Base-by-base conservation (phyloP, 2,888 invertebrate species). In the Masnerella sp. region DNA sequence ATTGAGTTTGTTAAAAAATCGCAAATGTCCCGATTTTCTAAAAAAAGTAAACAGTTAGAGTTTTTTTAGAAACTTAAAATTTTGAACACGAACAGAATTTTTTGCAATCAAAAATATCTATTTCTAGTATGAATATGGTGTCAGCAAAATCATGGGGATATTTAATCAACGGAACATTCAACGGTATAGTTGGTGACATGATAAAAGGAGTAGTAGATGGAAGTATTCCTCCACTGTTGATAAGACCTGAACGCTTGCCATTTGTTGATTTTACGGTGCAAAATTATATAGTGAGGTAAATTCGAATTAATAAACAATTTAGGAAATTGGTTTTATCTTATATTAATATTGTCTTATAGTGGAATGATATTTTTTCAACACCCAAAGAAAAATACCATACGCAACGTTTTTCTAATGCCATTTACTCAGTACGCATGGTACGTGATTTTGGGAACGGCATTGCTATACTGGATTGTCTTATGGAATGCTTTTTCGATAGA, bases 361-460 rank as follows among this genome's bases (percentile, higher is more conserved):
- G 90, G 91, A 0, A 89, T 90, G 49, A 92, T 93, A 80, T 90
- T 93, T 71, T 91, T 93, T 79, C 91, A 92, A 0, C 92, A 92
- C 81, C 93, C 93, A 0, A 91, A 91, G 75, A 89, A 89, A 40
- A 89, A 89, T 0, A 89, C 90, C 17, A 89, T 91, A 77, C 90
- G 90, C 71, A 90, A 90, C 40, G 90, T 92, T 15, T 93, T 92
- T 83, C 88, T 92, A 0, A 89, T 91, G 28, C 93, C 93, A 0
- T 88, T 93, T 42, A 88, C 89, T 5, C 83, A 84, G 30, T 82
- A 84, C 1, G 91, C 93, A 1, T 93, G 84, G 84, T 77, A 92
- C 91, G 87, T 89, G 22, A 88, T 90, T 71, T 87, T 89, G 3
- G 61, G 89, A 3, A 82, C 83, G 0, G 76, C 78, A 4, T 5